Base-by-base conservation (phyloP, 2,888 invertebrate species). In the Biston betularia region DNA sequence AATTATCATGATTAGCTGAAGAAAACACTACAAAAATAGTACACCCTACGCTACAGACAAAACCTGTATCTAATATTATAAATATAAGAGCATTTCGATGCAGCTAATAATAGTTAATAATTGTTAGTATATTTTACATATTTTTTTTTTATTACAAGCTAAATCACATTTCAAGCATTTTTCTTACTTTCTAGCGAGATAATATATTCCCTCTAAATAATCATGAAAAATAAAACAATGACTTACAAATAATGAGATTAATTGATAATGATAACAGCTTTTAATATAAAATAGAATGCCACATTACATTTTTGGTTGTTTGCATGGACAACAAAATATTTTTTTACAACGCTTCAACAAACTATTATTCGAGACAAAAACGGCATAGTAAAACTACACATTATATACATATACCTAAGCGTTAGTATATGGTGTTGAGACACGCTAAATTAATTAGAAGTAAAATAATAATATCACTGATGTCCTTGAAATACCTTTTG, bases 131-230 rank as follows among this genome's bases (percentile, higher is more conserved):
- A 15, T 6, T 53, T 40, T 54, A 54, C 11, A 54, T 42, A 38
- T 10, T n/a, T n/a, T n/a, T 40, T 53, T 53, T 34, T 40, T 50
- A 38, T 24, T 58, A 40, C 59, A 44, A 49, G 54, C 57, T 14
- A 64, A 60, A 68, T 71, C 67, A 72, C 72, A 68, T 58, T 70
- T 66, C 58, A 74, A 71, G 72, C 67, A 72, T 65, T 75, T 64
- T 61, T 55, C 75, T 80, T 79, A 79, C 6, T 54, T 61, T 48
- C 74, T 81, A 79, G 72, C 75, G 72, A 79, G 75, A 81, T 78
- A 78, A 65, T 70, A 66, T 33, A 42, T n/a, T 44, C 24, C 24
- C 24, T 33, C 54, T 42, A 54, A 42, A 9, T 42, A 33, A 6
- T 12, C 24, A 33, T 42, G 44, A 60, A 35, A n/a, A 44, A 60